phyloP scores from a whole-genome alignment of 2,797 vertebrate species.

The Rhinichthys osculus region DNA sequence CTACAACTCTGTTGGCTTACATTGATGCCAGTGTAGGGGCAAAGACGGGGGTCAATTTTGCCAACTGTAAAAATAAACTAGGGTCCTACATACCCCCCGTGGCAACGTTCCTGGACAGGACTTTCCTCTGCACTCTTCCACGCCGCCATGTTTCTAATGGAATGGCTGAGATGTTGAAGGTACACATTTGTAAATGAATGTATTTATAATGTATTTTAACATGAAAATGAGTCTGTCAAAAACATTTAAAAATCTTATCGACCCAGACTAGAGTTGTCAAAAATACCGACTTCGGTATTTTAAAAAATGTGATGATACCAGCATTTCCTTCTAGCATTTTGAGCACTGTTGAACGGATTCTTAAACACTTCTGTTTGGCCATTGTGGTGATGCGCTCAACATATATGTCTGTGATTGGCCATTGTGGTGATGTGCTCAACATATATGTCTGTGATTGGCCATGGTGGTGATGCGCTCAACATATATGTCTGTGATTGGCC shows the following conservation, averaged over 20 bases:
- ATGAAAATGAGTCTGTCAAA: background rate
- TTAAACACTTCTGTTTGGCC: no score
- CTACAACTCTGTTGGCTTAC: slow-evolving; percentile 76
- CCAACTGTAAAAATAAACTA: slow-evolving; percentile 76
- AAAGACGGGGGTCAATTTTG: slow-evolving; percentile 75
- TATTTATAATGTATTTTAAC: background rate
- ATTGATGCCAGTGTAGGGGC: slow-evolving; percentile 76
- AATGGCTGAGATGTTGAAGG: slow-evolving; percentile 83
- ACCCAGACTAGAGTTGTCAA: background rate
- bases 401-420: no score
- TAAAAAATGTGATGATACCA: no score
- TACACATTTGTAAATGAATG: slow-evolving; percentile 51
- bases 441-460: no score
- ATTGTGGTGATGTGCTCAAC: no score
- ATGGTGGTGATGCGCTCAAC: no score
- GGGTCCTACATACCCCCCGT: slow-evolving; percentile 71
- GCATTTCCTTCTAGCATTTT: no score
- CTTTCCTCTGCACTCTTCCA: slow-evolving; percentile 78
- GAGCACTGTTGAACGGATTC: no score
- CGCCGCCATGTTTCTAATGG: slow-evolving; percentile 80
- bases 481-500: no score
- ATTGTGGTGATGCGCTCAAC: no score
- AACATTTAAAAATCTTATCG: background rate
- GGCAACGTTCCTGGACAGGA: slow-evolving; percentile 77
- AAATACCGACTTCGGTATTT: no score